A percentile compares a stretch with the other conserved stretches of the same genome.
Evolutionary conservation across 2,888 invertebrate genomes (phyloP).

Genomic region (Orthonevra nobilis): DNA sequence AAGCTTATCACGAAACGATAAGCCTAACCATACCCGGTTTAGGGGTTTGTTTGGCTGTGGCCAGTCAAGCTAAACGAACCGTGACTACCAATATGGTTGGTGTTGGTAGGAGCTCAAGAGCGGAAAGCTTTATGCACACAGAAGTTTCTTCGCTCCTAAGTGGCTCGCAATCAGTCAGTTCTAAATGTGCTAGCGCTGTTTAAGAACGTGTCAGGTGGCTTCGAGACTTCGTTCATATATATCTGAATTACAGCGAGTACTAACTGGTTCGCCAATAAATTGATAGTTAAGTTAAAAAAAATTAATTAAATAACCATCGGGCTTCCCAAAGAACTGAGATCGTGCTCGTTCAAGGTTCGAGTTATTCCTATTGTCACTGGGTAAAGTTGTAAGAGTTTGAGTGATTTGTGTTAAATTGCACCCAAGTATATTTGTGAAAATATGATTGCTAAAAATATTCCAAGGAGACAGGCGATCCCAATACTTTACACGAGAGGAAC

Average conservation of each 20-base stretch:
- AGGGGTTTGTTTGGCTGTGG: constrained; percentile 46
- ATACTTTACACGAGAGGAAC: constrained; percentile 89
- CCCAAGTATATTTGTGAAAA: constrained; percentile 25
- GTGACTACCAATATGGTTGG: constrained; percentile 2
- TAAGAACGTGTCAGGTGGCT: constrained; percentile 56
- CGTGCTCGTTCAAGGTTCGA: background rate
- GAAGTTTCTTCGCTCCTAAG: constrained; percentile 74
- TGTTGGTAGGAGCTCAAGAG: constrained; percentile 33
- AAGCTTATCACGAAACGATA: constrained; percentile 28
- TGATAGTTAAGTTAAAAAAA: background rate
- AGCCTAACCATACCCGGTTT: constrained; percentile 7
- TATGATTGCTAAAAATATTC: constrained; percentile 75
- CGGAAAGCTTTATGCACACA: constrained; percentile 50
- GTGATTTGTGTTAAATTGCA: background rate
- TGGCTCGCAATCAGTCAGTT: constrained; percentile 76
- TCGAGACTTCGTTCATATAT: background rate
- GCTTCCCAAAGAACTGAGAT: constrained; percentile 9
- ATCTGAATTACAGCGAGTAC: background rate
- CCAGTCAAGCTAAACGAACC: background rate
- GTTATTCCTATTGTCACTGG: background rate
- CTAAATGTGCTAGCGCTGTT: constrained; percentile 75
- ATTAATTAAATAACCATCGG: constrained; percentile 25
- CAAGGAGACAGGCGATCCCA: constrained; percentile 85
- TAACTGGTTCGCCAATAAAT: constrained; percentile 22
- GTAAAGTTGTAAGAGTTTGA: background rate